Evolutionary conservation across 23 tunicate genomes (phyloP), one percentile per base, ranked within the genome.

Genomic region (Phallusia fumigata): DNA sequence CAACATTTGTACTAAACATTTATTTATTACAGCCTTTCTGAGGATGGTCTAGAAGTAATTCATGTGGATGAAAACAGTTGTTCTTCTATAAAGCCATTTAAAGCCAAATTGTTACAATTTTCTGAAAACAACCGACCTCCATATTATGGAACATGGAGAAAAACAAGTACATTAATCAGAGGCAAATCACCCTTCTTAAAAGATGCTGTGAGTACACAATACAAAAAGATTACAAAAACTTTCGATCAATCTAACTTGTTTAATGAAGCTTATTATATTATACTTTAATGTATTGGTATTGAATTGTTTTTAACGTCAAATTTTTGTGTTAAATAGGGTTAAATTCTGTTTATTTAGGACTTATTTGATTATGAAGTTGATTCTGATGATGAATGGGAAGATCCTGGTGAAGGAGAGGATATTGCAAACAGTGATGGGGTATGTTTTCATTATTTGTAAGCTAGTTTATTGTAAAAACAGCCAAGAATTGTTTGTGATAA

Each of bases 351-450:
- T 44, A 81, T 45, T 52, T 45, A 93, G 98, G 90, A 88, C 73
- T 58, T 89, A 64, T 83, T 94, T 24, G 98, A 94, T 89, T 94
- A 94, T 52, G 98, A 94, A 33, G 81, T 89, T 79, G 98, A 94
- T 51, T 94, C 98, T 18, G 98, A 94, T 30, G 98, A 89, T 50
- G 98, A 94, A 35, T 94, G 98, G 98, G 98, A 94, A 47, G 98
- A 94, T 58, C 90, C 90, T 22, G 98, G 79, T 24, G 98, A 94
- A 19, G 98, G 94, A 28, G 98, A 94, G 58, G 98, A 94, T 53
- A 94, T 94, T 72, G 98, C 82, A 11, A 89, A 94, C 79, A 89
- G 94, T 74, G 98, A 94, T 34, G 98, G 90, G 83, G 98, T 94
- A 47, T 77, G 91, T 82, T 16, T n/a, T n/a, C n/a, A n/a, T n/a